phyloP scores from a whole-genome alignment of 1,140 invertebrate species.

The Cydia strobilella region DNA sequence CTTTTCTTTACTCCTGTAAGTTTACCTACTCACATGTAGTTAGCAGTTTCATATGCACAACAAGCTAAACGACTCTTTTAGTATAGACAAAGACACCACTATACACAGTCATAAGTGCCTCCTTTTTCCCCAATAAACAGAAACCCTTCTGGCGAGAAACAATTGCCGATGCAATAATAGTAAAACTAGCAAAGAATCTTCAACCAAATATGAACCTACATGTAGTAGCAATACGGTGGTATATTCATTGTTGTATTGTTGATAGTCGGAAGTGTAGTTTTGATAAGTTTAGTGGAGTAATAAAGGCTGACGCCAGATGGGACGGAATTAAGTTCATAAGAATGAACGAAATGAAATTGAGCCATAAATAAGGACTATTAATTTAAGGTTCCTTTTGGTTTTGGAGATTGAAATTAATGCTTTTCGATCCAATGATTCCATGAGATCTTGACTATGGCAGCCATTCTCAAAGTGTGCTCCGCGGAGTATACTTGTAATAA shows the following conservation, averaged over 20 bases:
- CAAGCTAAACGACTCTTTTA: not conserved
- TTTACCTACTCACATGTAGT: not conserved
- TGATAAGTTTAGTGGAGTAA: constrained; percentile 28
- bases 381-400: too few relatives aligned
- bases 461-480: too few relatives aligned
- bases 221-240: not conserved
- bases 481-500: too few relatives aligned
- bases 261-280: constrained; percentile 2
- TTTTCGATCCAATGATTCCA: too few relatives aligned
- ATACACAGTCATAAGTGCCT: not conserved
- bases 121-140: constrained; percentile 1
- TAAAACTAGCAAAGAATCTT: not conserved
- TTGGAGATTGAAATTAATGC: too few relatives aligned
- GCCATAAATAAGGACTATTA: not conserved
- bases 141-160: not conserved
- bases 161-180: constrained; percentile 2
- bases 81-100: not conserved
- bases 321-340: constrained; percentile 9
- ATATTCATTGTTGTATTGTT: not conserved
- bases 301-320: constrained; percentile 19
- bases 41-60: constrained; percentile 11
- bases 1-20: not conserved
- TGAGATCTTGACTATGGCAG: too few relatives aligned
- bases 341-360: constrained; percentile 23
- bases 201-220: not conserved